Base-by-base conservation (phyloP, 2,797 vertebrate genomes). In the Macropus fuliginosus region DNA sequence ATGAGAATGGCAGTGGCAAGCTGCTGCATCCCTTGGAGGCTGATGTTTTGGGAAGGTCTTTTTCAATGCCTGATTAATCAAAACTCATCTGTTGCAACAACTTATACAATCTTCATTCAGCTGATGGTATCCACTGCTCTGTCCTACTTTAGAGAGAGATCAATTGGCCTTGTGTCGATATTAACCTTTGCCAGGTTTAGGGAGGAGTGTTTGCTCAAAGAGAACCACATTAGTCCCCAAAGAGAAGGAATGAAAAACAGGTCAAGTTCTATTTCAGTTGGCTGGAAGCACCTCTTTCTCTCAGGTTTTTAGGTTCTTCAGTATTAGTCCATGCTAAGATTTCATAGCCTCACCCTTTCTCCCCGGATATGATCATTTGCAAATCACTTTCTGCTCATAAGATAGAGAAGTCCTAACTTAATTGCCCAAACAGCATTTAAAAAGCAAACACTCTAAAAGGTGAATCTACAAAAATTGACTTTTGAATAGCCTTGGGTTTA, bases 1-100 rank as follows among this genome's bases (percentile, higher is more conserved):
- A 56, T 55, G 0, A 1, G 4, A 91, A 16, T n/a, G 6, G 9
- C 1, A 0, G 9, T 9, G 27, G 93, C 62, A 0, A 8, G 34
- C 59, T 1, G 12, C 12, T 13, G 13, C 0, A 29, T n/a, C 34
- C 89, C 24, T 21, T 0, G 6, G 13, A 52, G 4, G 18, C 0
- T 14, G 91, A 34, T 46, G 66, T 28, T 21, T 10, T 66, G 95
- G 54, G 55, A 29, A 6, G 16, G 0, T 5, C 12, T 90, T n/a
- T 89, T 54, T 28, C 34, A 93, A 93, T 59, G 66, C 5, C 56
- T 8, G 3, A 29, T n/a, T 24, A 21, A 87, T 52, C 34, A 16
- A 57, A 1, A 5, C 2, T 34, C 55, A 46, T 0, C 14, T 31
- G 87, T 92, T 54, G 34, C 56, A 95, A 34, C 55, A 55, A 57